phyloP scores from a whole-genome alignment of 2,888 invertebrate genomes.

The Seladonia tumulorum region DNA sequence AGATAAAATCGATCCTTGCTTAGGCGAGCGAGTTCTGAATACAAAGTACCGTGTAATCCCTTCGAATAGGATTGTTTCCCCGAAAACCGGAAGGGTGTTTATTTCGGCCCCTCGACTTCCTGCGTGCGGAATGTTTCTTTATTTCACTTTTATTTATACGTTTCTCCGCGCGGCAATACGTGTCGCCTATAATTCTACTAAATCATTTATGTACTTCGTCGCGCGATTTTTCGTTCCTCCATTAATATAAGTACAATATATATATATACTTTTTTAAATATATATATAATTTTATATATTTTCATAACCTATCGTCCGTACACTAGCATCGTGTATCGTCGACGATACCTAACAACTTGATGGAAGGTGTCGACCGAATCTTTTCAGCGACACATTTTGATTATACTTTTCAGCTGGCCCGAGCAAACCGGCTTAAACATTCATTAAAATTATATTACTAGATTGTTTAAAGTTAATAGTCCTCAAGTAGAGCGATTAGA shows the following conservation, averaged over 20 bases:
- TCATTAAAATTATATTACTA: background rate
- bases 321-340: conserved; percentile 46
- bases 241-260: conserved; percentile 53
- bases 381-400: conserved; percentile 65
- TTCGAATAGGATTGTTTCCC: conserved; percentile 36
- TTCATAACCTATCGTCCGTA: conserved; percentile 57
- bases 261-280: conserved; percentile 50
- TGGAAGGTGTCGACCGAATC: conserved; percentile 65
- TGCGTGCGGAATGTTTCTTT: conserved; percentile 52
- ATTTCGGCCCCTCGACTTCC: conserved; percentile 55
- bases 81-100: conserved; percentile 47
- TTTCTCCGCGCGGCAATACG: conserved; percentile 64
- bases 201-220: conserved; percentile 74
- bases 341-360: conserved; percentile 68
- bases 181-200: conserved; percentile 76
- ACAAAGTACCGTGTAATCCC: conserved; percentile 47
- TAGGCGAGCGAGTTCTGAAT: conserved; percentile 57
- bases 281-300: conserved; percentile 48
- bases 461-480: background rate
- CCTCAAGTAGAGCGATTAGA: no score
- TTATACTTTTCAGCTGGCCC: conserved; percentile 51
- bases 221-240: conserved; percentile 54
- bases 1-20: background rate
- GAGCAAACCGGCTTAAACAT: conserved; percentile 22
- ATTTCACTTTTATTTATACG: conserved; percentile 67